These are phyloP conservation scores for Stenichneumon culpator DNA, from an alignment of 2,888 invertebrate genomes.

Conservation along the genomic window DNA sequence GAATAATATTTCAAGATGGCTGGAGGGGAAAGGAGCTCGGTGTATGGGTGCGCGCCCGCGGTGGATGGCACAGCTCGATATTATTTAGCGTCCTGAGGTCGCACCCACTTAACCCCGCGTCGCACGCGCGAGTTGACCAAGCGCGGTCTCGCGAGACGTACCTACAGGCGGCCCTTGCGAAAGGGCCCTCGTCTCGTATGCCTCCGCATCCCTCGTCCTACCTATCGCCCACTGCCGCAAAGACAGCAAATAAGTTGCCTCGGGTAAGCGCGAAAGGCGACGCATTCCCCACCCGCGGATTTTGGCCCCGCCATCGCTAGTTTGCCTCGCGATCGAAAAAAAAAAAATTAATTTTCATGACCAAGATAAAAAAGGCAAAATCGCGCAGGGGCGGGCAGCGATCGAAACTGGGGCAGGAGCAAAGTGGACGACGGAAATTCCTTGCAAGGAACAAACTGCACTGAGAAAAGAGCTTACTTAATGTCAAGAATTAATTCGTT, in stretches of 20 bases:
- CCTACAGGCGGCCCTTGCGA: slow-evolving; percentile 66
- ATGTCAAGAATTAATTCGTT: too few relatives aligned
- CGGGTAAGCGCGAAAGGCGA: slow-evolving; percentile 77
- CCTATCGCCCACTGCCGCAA: slow-evolving; percentile 72
- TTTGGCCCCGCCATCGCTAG: neutral
- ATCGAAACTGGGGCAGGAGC: too few relatives aligned
- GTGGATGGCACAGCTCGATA: slow-evolving; percentile 82
- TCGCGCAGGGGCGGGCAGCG: neutral
- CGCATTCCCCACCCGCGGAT: slow-evolving; percentile 77
- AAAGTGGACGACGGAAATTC: neutral
- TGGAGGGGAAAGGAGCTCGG: slow-evolving; percentile 66
- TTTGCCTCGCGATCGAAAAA: too few relatives aligned
- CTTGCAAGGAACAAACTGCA: neutral
- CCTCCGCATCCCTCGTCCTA: slow-evolving; percentile 14
- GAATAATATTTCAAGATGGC: slow-evolving; percentile 69
- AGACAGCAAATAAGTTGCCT: slow-evolving; percentile 83
- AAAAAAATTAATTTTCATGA: too few relatives aligned
- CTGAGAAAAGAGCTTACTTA: too few relatives aligned
- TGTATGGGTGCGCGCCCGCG: slow-evolving; percentile 75
- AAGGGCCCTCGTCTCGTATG: slow-evolving; percentile 70
- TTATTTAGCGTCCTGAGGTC: slow-evolving; percentile 84
- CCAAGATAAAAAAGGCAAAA: neutral
- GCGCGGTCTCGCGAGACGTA: slow-evolving; percentile 72
- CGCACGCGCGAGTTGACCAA: slow-evolving; percentile 64
- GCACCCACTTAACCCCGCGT: slow-evolving; percentile 82